Evolutionary conservation across 2,888 invertebrate species (phyloP).

Genomic region (Catotricha subobsoleta): DNA sequence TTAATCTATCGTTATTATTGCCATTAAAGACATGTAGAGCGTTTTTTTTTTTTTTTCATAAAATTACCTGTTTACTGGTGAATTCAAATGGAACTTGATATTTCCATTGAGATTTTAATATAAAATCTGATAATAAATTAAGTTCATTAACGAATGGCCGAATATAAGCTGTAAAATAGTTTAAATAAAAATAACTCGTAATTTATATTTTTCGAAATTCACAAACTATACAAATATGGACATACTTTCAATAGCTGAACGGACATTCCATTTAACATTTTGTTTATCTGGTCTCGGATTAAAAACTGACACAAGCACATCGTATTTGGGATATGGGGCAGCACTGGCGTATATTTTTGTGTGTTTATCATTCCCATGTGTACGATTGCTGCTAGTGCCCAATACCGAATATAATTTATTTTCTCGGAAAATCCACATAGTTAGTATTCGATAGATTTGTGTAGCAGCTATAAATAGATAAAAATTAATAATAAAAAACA

Average conservation of each 20-base stretch:
- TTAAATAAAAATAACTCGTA: constrained; percentile 4
- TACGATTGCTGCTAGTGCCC: constrained; percentile 11
- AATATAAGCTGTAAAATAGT: constrained; percentile 44
- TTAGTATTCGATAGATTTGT: constrained; percentile 34
- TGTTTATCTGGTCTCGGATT: constrained; percentile 62
- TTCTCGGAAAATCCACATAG: constrained; percentile 36
- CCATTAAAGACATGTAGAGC: background rate
- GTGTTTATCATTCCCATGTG: constrained; percentile 13
- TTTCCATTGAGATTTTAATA: constrained; percentile 75
- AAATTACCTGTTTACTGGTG: constrained; percentile 47
- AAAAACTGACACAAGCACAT: constrained; percentile 64
- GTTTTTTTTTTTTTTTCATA: too few relatives aligned
- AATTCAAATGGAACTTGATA: constrained; percentile 65
- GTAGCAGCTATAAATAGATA: constrained; percentile 27
- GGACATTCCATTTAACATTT: constrained; percentile 48
- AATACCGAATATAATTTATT: constrained; percentile 28
- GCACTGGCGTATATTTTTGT: constrained; percentile 28
- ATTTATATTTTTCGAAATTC: too few relatives aligned
- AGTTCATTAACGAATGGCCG: constrained; percentile 56
- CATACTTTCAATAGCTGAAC: constrained; percentile 45
- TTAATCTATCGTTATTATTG: background rate
- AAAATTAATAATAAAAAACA: constrained; percentile 11
- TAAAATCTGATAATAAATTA: constrained; percentile 53
- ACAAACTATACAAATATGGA: too few relatives aligned
- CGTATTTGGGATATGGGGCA: constrained; percentile 45